phyloP scores from a whole-genome alignment of 2,113 vertebrate species.

The Spizaetus ornatus region DNA sequence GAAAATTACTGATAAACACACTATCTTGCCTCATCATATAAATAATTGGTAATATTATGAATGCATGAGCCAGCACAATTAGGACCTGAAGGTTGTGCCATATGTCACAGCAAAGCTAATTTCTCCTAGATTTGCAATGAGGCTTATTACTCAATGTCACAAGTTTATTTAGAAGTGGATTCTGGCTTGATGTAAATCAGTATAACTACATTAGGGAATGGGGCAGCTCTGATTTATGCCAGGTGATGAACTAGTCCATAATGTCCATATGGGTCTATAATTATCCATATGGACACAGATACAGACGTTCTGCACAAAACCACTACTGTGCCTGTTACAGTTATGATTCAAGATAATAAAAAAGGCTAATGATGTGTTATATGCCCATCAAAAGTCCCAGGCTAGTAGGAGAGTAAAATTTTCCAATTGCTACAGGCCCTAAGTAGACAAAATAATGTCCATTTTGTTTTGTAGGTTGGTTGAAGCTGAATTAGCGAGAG shows the following conservation, averaged over 20 bases:
- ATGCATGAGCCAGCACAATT: constrained; percentile 47
- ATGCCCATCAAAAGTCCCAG: background rate
- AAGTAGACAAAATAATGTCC: background rate
- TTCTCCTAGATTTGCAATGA: background rate
- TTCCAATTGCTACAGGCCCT: background rate
- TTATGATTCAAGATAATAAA: background rate
- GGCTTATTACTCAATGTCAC: background rate
- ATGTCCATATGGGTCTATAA: background rate
- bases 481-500: background rate
- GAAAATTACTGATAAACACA: constrained; percentile 4
- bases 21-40: background rate
- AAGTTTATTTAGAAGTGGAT: background rate
- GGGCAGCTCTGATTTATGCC: background rate
- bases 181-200: background rate
- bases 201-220: background rate
- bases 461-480: background rate
- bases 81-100: constrained; percentile 19
- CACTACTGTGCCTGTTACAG: background rate
- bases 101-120: constrained; percentile 32
- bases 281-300: background rate
- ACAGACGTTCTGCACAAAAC: background rate
- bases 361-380: background rate
- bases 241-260: background rate
- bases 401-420: background rate
- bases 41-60: constrained; percentile 18